Percentiles rank a stretch among this genome's conserved stretches.
Conservation (phyloP, 30 jellyfish, hydroid and myxozoan genomes). For the Aurelia coerulea region DNA sequence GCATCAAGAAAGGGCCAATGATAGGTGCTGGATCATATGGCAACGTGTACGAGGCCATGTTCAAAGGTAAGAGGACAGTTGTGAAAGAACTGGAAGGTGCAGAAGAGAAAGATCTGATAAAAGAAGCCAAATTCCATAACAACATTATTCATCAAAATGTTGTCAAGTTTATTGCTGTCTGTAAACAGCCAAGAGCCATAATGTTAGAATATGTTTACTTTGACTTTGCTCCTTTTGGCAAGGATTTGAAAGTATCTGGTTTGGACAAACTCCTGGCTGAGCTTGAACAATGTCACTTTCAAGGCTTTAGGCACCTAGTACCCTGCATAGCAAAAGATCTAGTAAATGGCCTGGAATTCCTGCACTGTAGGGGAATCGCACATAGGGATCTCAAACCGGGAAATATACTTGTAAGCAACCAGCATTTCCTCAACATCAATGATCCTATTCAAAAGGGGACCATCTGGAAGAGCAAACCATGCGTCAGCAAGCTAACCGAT, state of each 20-base stretch:
- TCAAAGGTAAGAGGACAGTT: background rate
- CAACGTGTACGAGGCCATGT: background rate
- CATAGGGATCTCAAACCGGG: background rate
- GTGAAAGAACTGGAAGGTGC: background rate
- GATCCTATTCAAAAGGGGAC: background rate
- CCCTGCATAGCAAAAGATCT: background rate
- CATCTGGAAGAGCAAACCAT: background rate
- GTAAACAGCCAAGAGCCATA: too few relatives aligned
- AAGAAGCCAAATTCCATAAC: too few relatives aligned
- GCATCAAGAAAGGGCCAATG: too few relatives aligned
- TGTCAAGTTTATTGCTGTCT: too few relatives aligned
- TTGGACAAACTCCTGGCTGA: background rate
- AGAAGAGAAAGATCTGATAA: too few relatives aligned
- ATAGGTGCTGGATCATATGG: background rate
- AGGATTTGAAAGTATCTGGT: background rate
- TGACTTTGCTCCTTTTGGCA: background rate
- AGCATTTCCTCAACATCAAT: too few relatives aligned
- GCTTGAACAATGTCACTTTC: background rate
- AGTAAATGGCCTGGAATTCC: background rate
- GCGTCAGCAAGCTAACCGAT: background rate
- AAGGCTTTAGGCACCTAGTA: slow-evolving; percentile 1
- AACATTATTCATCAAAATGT: too few relatives aligned
- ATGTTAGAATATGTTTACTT: too few relatives aligned
- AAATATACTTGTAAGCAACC: too few relatives aligned
- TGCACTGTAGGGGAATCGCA: background rate